A percentile compares a stretch with the other conserved stretches of the same genome.
These are phyloP conservation scores for Columbina picui DNA, from an alignment of 2,113 vertebrate species.

Conservation along the genomic window DNA sequence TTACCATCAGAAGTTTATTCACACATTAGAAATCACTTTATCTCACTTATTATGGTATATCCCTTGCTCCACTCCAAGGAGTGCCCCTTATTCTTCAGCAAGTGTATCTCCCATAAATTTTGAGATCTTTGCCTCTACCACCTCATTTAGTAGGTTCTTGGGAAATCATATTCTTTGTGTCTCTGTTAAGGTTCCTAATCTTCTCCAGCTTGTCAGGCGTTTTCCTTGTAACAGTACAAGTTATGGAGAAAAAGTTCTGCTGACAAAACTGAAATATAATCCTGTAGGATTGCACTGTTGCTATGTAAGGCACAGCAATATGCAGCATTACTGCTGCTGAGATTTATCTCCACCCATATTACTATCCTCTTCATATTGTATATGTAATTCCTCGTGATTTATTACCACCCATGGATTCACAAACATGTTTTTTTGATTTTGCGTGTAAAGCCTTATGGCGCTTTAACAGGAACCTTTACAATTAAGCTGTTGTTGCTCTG, in stretches of 20 bases:
- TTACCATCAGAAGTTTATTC: not conserved
- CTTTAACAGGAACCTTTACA: not conserved
- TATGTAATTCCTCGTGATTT: not conserved
- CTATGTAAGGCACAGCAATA: not conserved
- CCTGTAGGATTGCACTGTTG: not conserved
- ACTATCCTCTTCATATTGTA: not conserved
- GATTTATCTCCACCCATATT: not conserved
- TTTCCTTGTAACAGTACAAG: not conserved
- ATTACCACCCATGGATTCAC: not conserved
- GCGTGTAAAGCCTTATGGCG: not conserved
- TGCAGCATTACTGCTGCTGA: not conserved
- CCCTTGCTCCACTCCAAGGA: not conserved
- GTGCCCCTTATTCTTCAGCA: not conserved
- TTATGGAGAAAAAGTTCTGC: not conserved
- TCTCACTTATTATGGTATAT: not conserved
- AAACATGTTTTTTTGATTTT: not conserved
- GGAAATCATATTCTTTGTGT: not conserved
- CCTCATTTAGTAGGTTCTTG: not conserved
- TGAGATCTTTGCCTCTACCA: not conserved
- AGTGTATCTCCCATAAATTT: not conserved
- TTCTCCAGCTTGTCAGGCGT: not conserved
- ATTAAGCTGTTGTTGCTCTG: not conserved
- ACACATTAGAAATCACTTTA: not conserved
- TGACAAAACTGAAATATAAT: conserved; percentile 13
- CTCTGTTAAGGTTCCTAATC: not conserved